Evolutionary conservation across 2,888 invertebrate genomes (phyloP).

Genomic region (Diploptera punctata): DNA sequence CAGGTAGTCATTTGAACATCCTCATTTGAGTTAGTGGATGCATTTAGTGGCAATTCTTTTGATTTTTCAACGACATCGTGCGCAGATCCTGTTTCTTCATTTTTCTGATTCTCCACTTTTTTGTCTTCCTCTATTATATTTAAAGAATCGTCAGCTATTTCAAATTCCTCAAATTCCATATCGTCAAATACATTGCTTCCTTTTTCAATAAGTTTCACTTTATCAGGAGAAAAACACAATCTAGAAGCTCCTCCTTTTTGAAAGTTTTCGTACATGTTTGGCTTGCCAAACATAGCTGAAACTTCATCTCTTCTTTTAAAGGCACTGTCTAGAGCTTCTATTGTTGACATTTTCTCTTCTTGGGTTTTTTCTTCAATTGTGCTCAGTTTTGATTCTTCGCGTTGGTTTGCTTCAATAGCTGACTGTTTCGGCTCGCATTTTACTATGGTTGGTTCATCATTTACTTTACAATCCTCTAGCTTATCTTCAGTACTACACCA

Average conservation of each 20-base stretch:
- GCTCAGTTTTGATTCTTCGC: not conserved
- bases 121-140: not conserved
- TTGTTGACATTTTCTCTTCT: not conserved
- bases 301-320: not conserved
- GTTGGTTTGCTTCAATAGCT: not conserved
- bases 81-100: not conserved
- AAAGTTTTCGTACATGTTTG: not conserved
- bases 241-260: not conserved
- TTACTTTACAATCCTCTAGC: not conserved
- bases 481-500: not conserved
- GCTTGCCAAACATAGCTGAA: too few species aligned
- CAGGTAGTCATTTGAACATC: conserved; percentile 25
- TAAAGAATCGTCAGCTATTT: conserved; percentile 59
- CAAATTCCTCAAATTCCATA: conserved; percentile 86
- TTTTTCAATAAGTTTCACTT: not conserved
- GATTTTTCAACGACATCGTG: too few species aligned
- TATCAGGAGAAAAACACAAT: conserved; percentile 6
- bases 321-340: not conserved
- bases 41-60: too few species aligned
- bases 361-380: too few species aligned
- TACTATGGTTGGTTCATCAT: not conserved
- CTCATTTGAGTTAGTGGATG: not conserved
- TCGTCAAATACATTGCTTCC: conserved; percentile 55
- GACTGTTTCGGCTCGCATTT: not conserved
- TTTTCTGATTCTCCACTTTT: not conserved